Evolutionary conservation across 2,113 vertebrate species (phyloP), one percentile per base, ranked within the genome.

Genomic region (Pseudorhombus dupliciocellatus): DNA sequence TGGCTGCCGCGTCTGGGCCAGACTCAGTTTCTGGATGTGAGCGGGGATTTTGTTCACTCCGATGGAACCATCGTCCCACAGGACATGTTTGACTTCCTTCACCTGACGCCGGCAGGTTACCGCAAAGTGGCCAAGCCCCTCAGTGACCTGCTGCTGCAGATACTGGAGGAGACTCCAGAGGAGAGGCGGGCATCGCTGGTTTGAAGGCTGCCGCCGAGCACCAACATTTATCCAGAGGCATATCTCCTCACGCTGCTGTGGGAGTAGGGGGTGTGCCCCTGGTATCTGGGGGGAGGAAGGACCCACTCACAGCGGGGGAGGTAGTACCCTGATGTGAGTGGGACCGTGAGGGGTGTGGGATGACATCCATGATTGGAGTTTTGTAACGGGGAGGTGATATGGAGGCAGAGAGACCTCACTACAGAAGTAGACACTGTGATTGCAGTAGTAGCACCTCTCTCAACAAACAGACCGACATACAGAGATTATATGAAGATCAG

Each of bases 1-100:
- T 93, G 93, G 18, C 93, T 99, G 31, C 95, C 96, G 8, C 95
- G 92, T 1, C 92, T 98, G 42, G 81, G 93, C 66, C 93, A 93
- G 0, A 94, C 95, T 46, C 96, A 96, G 92, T 93, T 98, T 37
- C 91, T 99, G 89, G 97, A 98, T 1, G 93, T 93, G 63, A 93
- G 96, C 8, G 89, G 64, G 2, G 93, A 94, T 79, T 97, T 99
- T 2, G 95, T 99, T 90, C 97, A 98, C 92, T 97, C 96, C 0
- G 97, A 98, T 1, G 97, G 97, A 84, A 93, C 95, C 91, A 95
- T 99, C 91, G 94, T 94, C 52, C 93, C 91, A 77, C 94, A 95
- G 76, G 97, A 97, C 92, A 98, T 99, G 97, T 99, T 98, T 50
- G 97, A 99, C 89, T 99, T 96, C 92, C 96, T 99, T 84, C 97